These are phyloP conservation scores for Eriocheir sinensis DNA, from an alignment of 1,140 invertebrate species.

Conservation along the genomic window DNA sequence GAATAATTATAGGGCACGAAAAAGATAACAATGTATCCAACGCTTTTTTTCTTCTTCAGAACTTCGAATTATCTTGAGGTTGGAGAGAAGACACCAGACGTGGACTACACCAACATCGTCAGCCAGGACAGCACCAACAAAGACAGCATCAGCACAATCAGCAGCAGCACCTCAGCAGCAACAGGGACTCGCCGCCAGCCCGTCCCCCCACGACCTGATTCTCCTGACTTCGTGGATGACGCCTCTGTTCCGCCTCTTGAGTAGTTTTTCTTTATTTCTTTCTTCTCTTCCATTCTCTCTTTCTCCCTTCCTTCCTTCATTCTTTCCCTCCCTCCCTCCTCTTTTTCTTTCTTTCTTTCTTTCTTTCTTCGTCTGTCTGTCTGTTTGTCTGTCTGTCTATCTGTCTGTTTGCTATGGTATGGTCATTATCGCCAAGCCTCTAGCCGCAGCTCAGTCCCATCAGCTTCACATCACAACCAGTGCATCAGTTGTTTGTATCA, in stretches of 20 bases:
- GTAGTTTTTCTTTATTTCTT: not conserved
- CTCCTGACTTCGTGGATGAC: slow-evolving; percentile 63
- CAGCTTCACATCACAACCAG: too few species aligned
- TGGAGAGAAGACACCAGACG: not conserved
- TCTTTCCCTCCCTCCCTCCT: not conserved
- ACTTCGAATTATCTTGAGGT: slow-evolving; percentile 32
- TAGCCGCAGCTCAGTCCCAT: too few species aligned
- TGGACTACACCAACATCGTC: slow-evolving; percentile 56
- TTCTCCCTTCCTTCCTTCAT: not conserved
- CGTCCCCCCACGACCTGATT: slow-evolving; percentile 42
- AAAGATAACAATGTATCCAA: too few species aligned
- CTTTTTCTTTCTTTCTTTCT: not conserved
- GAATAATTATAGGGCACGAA: too few species aligned
- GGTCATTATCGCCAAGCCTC: too few species aligned
- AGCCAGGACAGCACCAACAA: not conserved
- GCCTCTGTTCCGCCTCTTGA: slow-evolving; percentile 53
- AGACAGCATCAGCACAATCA: not conserved
- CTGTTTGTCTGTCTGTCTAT: not conserved
- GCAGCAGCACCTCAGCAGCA: not conserved
- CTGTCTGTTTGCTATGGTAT: not conserved
- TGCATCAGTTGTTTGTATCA: too few species aligned
- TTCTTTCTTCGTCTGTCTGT: not conserved
- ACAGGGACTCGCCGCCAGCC: not conserved
- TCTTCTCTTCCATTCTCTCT: not conserved
- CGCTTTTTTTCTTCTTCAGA: not conserved